A percentile compares a stretch with the other conserved stretches of the same genome.
Conservation (phyloP, 2,797 vertebrate species). For the Synaphobranchus kaupii region DNA sequence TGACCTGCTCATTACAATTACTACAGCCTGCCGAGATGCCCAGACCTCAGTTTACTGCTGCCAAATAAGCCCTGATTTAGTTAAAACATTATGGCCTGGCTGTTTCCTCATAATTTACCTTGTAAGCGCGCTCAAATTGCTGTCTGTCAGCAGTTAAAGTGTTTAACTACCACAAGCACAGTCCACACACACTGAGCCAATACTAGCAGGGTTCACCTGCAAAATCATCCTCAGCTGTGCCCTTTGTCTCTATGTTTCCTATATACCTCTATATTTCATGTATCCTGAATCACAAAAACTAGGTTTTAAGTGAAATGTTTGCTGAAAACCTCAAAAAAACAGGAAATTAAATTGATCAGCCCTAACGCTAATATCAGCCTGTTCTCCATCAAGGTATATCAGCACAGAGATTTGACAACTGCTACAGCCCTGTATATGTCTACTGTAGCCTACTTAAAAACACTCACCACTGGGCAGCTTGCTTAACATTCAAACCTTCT, state of each 20-base stretch:
- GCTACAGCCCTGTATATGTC: too few species aligned
- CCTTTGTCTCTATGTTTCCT: background rate
- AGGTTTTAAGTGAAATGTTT: too few species aligned
- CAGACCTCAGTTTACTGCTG: constrained; percentile 1
- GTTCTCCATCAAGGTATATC: too few species aligned
- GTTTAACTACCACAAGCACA: constrained; percentile 25
- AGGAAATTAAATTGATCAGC: too few species aligned
- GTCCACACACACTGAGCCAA: background rate
- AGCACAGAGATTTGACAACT: too few species aligned
- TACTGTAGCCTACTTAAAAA: too few species aligned
- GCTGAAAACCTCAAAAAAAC: too few species aligned
- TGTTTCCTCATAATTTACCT: constrained; percentile 57
- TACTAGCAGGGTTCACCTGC: background rate
- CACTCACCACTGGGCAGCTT: too few species aligned
- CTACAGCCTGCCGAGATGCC: constrained; percentile 29
- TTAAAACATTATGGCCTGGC: constrained; percentile 42
- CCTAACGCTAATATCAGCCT: too few species aligned
- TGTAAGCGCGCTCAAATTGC: constrained; percentile 49
- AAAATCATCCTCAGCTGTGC: background rate
- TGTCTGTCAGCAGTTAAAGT: constrained; percentile 39
- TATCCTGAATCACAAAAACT: background rate
- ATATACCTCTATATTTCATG: background rate
- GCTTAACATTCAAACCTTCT: too few species aligned
- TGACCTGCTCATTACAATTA: background rate
- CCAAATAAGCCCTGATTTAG: constrained; percentile 41